phyloP scores from a whole-genome alignment of 2,113 vertebrate species.

The Rhinogobius similis region DNA sequence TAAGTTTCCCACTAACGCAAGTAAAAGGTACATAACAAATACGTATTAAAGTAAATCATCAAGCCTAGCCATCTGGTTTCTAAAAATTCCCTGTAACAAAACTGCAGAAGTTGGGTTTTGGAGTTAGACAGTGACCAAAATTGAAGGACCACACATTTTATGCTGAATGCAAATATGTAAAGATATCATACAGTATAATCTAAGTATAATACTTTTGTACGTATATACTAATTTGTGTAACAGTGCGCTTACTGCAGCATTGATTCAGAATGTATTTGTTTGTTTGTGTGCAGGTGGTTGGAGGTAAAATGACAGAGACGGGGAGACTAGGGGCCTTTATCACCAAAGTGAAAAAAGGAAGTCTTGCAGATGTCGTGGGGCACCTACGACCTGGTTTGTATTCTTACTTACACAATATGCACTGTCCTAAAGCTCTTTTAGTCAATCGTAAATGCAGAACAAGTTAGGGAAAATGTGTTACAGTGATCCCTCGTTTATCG shows the following conservation, averaged over 20 bases:
- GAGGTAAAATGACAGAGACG: constrained; percentile 94
- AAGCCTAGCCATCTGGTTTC: too few relatives aligned
- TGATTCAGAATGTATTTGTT: not conserved
- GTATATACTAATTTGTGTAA: not conserved
- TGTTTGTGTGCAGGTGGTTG: constrained; percentile 85
- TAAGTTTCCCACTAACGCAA: not conserved
- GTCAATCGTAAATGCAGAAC: not conserved
- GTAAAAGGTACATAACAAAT: too few relatives aligned
- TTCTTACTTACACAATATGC: not conserved
- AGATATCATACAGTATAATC: too few relatives aligned
- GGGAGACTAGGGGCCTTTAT: constrained; percentile 98
- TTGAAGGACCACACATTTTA: too few relatives aligned
- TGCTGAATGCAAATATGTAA: too few relatives aligned
- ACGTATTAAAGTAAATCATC: too few relatives aligned
- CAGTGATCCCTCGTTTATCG: too few relatives aligned
- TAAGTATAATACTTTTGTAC: too few relatives aligned
- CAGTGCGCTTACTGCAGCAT: not conserved
- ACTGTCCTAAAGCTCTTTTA: not conserved
- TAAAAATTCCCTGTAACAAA: too few relatives aligned
- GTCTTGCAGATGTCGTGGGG: constrained; percentile 95
- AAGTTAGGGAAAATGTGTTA: too few relatives aligned
- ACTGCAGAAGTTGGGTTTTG: too few relatives aligned
- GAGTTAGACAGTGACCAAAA: too few relatives aligned
- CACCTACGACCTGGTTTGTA: constrained; percentile 92
- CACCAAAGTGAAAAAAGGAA: constrained; percentile 99